phyloP scores from a whole-genome alignment of 2,888 invertebrate species.

The Scaptomyza reducta region DNA sequence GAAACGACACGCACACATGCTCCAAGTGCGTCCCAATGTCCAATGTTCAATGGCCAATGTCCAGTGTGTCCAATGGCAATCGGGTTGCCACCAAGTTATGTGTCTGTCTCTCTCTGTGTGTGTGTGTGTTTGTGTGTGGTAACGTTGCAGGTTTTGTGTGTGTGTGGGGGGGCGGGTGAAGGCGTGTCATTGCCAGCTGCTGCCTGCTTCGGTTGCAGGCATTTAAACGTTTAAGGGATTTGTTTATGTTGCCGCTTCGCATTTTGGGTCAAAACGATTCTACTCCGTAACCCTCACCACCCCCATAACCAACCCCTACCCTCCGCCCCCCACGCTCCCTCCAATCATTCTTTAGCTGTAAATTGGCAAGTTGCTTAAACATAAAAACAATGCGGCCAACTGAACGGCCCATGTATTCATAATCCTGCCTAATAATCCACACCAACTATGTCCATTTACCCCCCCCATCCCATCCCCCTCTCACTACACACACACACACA shows the following conservation, averaged over 20 bases:
- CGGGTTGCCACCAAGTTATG: conserved; percentile 70
- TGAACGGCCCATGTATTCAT: conserved; percentile 74
- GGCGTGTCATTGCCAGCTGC: conserved; percentile 65
- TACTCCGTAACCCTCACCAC: background rate
- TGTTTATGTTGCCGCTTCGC: conserved; percentile 67
- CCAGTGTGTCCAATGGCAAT: conserved; percentile 52
- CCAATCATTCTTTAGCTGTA: conserved; percentile 29
- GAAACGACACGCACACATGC: conserved; percentile 76
- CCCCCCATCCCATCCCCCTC: too few relatives aligned
- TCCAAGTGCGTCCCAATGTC: conserved; percentile 72
- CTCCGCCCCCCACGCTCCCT: background rate
- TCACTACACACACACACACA: too few relatives aligned
- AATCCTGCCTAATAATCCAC: conserved; percentile 75
- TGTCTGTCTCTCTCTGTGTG: conserved; percentile 20
- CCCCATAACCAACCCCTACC: background rate
- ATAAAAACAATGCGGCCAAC: conserved; percentile 74
- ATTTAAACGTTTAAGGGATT: conserved; percentile 78
- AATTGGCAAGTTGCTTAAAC: conserved; percentile 72
- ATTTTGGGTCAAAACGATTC: conserved; percentile 56
- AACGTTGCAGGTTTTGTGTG: conserved; percentile 38
- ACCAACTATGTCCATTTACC: conserved; percentile 38
- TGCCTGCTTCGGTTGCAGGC: conserved; percentile 62
- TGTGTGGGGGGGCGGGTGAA: background rate
- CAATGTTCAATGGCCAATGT: conserved; percentile 40
- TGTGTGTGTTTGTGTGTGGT: conserved; percentile 32